Evolutionary conservation across 2,888 invertebrate genomes (phyloP), one percentile per base, ranked within the genome.

Genomic region (Rhamnusium bicolor): DNA sequence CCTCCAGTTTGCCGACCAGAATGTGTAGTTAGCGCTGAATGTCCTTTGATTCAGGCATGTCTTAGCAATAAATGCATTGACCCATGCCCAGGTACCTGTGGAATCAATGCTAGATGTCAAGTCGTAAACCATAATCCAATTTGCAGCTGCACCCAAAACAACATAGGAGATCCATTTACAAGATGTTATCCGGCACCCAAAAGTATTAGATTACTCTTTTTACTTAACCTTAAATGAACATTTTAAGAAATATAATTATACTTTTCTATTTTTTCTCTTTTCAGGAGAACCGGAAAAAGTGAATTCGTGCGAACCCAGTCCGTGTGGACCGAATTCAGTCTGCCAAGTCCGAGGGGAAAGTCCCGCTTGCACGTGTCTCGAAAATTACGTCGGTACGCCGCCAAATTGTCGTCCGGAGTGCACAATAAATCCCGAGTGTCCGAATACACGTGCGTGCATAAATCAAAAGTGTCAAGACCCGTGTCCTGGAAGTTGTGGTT

Each of bases 11-110:
- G 95, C 81, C 90, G 94, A 78, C 94, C 94, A 3, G 95, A 95
- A 87, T 96, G 96, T 86, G 91, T 92, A 7, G 92, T 92, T n/a
- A 95, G 94, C 85, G 90, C 93, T 3, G 95, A 96, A 84, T 96
- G 96, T 87, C 89, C 92, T 1, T 89, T 92, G 21, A 92, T 92
- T 77, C 92, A 92, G 83, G 94, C 96, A n/a, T 96, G 96, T 83
- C 92, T 92, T 81, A 94, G 93, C 85, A 93, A 94, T 81, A 94
- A 93, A 88, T 96, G 96, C 84, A 88, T 91, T 62, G 92, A 96
- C 87, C 95, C 96, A n/a, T 96, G 94, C 82, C 92, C 91, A 51
- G 95, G 95, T 75, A 91, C 93, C 10, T 96, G 95, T 86, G 95
- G 95, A 24, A 87, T 92, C 7, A 90, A 90, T 82, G 93, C 95